Evolutionary conservation across 1,140 invertebrate genomes (phyloP).

Genomic region (Dysdera silvatica): DNA sequence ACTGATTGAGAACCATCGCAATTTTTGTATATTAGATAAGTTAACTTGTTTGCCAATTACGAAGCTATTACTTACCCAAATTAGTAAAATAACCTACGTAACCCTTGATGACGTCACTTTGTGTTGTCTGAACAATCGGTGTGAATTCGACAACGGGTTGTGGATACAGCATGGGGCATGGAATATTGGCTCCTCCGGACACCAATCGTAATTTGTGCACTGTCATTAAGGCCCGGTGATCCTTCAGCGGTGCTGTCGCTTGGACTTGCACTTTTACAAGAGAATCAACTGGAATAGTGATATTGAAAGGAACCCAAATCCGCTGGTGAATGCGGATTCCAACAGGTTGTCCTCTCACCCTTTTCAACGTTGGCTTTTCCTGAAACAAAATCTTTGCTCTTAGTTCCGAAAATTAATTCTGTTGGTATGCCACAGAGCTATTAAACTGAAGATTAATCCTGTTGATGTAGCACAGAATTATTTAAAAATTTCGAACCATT

Average conservation of each 20-base stretch:
- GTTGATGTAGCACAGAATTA: too few relatives aligned
- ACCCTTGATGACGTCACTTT: conserved; percentile 27
- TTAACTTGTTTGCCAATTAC: not conserved
- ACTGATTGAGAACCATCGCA: too few relatives aligned
- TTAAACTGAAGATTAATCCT: too few relatives aligned
- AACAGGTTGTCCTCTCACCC: not conserved
- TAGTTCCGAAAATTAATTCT: too few relatives aligned
- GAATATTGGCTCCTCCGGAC: conserved; percentile 32
- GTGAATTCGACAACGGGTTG: conserved; percentile 14
- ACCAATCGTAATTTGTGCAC: conserved; percentile 29
- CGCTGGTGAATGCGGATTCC: conserved; percentile 30
- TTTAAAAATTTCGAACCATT: too few relatives aligned
- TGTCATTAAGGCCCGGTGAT: conserved; percentile 30
- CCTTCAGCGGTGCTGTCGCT: conserved; percentile 17
- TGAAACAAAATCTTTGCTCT: conserved; percentile 2
- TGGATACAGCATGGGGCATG: conserved; percentile 28
- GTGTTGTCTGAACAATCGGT: conserved; percentile 27
- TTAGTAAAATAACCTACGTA: conserved; percentile 33
- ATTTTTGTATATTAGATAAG: too few relatives aligned
- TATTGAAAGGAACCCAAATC: conserved; percentile 32
- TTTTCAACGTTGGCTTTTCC: conserved; percentile 25
- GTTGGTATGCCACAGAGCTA: too few relatives aligned
- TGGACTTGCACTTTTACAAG: conserved; percentile 25
- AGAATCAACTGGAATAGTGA: conserved; percentile 31
- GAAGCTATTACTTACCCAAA: conserved; percentile 22